Evolutionary conservation across 2,113 vertebrate genomes (phyloP).

Genomic region (Gallinago paraguaiae): DNA sequence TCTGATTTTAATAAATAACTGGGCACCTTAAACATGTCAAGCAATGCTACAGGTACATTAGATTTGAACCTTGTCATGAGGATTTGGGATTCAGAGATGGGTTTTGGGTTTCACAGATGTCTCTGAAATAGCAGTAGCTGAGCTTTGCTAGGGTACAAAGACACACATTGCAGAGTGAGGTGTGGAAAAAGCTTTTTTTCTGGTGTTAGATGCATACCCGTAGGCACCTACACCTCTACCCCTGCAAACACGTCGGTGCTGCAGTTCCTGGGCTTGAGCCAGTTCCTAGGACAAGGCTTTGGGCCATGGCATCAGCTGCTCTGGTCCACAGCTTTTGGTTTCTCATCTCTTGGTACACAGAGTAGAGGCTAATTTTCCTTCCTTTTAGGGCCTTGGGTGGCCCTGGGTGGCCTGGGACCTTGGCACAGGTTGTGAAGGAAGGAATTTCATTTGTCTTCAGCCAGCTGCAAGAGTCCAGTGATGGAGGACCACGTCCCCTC

Average conservation of each 20-base stretch:
- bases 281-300: neutral
- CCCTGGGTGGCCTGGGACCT: neutral
- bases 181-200: neutral
- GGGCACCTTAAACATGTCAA: neutral
- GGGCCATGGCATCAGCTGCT: accelerated
- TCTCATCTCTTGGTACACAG: neutral
- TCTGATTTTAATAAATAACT: neutral
- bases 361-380: neutral
- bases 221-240: accelerated
- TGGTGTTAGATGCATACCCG: neutral
- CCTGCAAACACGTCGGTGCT: neutral
- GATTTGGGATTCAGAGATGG: neutral
- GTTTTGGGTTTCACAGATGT: neutral
- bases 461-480: neutral
- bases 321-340: accelerated
- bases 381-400: neutral
- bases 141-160: neutral
- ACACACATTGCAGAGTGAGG: neutral
- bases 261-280: neutral
- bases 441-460: neutral
- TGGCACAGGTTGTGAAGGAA: neutral
- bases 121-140: neutral
- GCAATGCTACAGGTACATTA: neutral
- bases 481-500: neutral
- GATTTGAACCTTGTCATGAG: neutral